Evolutionary conservation across 2,113 vertebrate genomes (phyloP), one percentile per base, ranked within the genome.

Genomic region (Ophthalmolycus amberensis): DNA sequence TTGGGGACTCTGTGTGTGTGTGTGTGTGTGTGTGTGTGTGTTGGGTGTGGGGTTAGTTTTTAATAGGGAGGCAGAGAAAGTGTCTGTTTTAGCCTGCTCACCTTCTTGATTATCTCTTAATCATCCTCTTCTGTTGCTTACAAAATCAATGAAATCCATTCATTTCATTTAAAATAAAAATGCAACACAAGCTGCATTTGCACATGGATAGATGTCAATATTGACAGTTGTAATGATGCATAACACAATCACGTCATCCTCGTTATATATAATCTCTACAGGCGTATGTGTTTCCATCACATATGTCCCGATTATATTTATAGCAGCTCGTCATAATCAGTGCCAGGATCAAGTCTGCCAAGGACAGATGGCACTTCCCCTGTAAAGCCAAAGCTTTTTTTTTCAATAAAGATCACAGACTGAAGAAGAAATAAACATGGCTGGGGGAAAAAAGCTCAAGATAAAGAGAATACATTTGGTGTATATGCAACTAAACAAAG

Each of bases 251-350:
- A 32, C 18, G 14, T 80, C 71, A 64, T 40, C 15, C 50, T 1
- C 9, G 10, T 5, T 54, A 10, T 54, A 2, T 64, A 54, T 38
- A 27, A 72, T 82, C 76, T 46, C 59, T 2, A 2, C 73, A 87
- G 77, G 82, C 62, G 59, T 73, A 63, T 60, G 78, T 64, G 77
- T 85, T 79, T 87, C 84, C 72, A 48, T 84, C 90, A 83, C 93
- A 92, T 92, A 91, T 93, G 93, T 85, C 86, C 66, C 20, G 64
- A 60, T 87, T 72, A 46, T 94, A 92, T 93, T 94, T 92, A 92
- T 91, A 93, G 93, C 40, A 52, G 77, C 79, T 73, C 62, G 50
- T 87, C 77, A 89, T 82, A 88, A 84, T 80, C 76, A n/a, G 73
- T 3, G 75, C 82, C 89, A 89, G 64, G 77, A 85, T 74, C 34